These are phyloP conservation scores for Parapristionchus giblindavisi DNA, from an alignment of 2,888 invertebrate genomes.

Conservation along the genomic window DNA sequence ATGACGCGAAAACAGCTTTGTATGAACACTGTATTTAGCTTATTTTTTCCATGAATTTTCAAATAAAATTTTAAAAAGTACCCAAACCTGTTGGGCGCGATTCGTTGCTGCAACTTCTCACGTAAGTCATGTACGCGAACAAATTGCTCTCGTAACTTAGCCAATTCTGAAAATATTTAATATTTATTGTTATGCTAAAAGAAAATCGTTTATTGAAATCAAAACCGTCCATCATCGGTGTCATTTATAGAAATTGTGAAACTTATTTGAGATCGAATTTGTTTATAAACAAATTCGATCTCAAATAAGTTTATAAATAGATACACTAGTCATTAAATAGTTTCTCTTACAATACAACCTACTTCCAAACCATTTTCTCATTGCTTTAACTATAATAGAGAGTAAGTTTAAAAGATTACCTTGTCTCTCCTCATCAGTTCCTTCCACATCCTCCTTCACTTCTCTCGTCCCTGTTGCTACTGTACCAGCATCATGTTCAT, in stretches of 20 bases:
- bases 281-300: no score
- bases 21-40: slow-evolving; percentile 12
- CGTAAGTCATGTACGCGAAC: slow-evolving; percentile 6
- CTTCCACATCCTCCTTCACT: not conserved
- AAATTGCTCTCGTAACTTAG: not conserved
- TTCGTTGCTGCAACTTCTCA: not conserved
- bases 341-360: no score
- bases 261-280: no score
- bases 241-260: no score
- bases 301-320: no score
- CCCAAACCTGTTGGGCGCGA: slow-evolving; percentile 19
- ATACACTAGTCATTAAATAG: no score
- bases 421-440: not conserved
- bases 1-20: no score
- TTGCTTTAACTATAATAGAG: no score
- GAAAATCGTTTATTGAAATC: no score
- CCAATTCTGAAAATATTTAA: slow-evolving; percentile 29
- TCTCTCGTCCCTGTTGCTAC: not conserved
- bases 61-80: not conserved
- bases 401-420: not conserved
- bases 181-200: no score
- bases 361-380: no score
- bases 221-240: no score
- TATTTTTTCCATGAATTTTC: not conserved
- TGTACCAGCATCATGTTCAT: not conserved